Conservation (phyloP, 2,113 vertebrate species). For the Gymnorhina tibicen region DNA sequence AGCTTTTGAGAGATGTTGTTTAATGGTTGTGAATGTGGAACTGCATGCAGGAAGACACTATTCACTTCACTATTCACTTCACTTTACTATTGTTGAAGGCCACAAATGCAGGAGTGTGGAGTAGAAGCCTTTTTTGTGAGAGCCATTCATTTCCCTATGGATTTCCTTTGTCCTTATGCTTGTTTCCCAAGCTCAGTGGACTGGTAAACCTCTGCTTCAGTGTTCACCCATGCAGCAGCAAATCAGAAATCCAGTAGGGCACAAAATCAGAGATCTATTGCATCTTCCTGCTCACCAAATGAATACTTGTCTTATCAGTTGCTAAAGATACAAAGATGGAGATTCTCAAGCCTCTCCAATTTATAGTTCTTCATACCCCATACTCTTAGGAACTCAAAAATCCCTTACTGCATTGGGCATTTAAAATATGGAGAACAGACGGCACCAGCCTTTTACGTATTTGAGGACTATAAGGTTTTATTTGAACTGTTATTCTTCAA, state of each 20-base stretch:
- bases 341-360: background rate
- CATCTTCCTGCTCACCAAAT: background rate
- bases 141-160: background rate
- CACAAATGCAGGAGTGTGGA: background rate
- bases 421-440: background rate
- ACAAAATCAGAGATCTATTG: background rate
- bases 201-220: background rate
- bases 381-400: background rate
- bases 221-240: background rate
- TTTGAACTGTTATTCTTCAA: background rate
- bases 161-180: background rate
- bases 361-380: background rate
- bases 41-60: background rate
- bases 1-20: background rate
- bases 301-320: background rate
- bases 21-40: background rate
- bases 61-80: too few relatives aligned
- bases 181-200: background rate
- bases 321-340: background rate
- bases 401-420: background rate
- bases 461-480: background rate
- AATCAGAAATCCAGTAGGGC: background rate
- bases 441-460: background rate
- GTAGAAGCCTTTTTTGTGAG: background rate
- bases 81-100: background rate